Evolutionary conservation across 2,888 invertebrate genomes (phyloP).

Genomic region (Meteorus cinctellus): DNA sequence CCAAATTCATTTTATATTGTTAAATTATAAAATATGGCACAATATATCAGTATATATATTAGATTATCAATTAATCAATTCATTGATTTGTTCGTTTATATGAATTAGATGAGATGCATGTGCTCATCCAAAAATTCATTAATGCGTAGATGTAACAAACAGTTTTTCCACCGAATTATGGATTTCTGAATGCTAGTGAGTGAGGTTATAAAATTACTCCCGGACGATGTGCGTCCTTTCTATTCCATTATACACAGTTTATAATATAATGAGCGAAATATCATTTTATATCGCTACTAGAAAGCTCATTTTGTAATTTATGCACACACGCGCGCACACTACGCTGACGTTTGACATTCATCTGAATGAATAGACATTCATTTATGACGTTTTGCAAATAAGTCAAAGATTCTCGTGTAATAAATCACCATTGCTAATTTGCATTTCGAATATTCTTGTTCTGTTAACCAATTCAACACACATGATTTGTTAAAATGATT

Average conservation of each 20-base stretch:
- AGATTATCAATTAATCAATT: background rate
- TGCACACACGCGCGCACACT: background rate
- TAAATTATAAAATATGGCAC: background rate
- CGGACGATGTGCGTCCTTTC: no score
- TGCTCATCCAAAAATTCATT: no score
- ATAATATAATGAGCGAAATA: no score
- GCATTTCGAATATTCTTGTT: no score
- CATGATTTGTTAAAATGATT: background rate
- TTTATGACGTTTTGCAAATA: constrained; percentile 13
- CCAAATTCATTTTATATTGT: constrained; percentile 34
- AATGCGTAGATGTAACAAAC: no score
- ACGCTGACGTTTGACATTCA: background rate
- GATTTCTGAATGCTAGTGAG: no score
- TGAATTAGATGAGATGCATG: no score
- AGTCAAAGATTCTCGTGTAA: background rate
- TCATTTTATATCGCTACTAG: no score
- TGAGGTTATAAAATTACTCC: no score
- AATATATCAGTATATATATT: background rate
- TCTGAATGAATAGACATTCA: background rate
- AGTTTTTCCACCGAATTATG: no score
- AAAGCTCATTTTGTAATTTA: background rate
- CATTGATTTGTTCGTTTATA: background rate
- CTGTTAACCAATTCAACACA: no score
- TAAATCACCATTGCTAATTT: background rate
- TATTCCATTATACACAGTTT: no score